Evolutionary conservation across 2,113 vertebrate genomes (phyloP).

Genomic region (Hipposideros armiger): DNA sequence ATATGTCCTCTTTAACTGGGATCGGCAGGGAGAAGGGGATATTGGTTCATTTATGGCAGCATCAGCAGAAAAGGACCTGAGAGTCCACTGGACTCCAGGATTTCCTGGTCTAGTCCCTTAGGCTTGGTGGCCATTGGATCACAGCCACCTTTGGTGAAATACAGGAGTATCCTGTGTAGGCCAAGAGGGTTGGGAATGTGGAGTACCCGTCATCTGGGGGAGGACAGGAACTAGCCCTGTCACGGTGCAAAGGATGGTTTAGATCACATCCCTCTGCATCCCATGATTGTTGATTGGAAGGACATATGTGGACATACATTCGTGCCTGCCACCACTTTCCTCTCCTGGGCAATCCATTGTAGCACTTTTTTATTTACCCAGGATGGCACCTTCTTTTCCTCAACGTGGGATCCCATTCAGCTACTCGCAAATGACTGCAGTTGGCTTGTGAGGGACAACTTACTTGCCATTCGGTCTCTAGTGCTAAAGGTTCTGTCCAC

Average conservation of each 20-base stretch:
- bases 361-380: not conserved
- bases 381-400: not conserved
- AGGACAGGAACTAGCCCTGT: not conserved
- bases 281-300: not conserved
- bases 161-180: not conserved
- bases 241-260: not conserved
- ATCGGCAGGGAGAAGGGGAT: not conserved
- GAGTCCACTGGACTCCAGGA: not conserved
- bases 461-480: not conserved
- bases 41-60: not conserved
- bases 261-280: not conserved
- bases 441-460: not conserved
- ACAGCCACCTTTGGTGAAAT: slow-evolving; percentile 8
- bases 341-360: not conserved
- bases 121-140: not conserved
- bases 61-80: not conserved
- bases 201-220: not conserved
- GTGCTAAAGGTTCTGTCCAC: not conserved
- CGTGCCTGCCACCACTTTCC: not conserved
- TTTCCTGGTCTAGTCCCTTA: not conserved
- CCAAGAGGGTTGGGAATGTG: not conserved
- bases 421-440: not conserved
- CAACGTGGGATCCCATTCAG: not conserved
- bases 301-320: not conserved
- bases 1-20: not conserved